Conservation (phyloP, 2,113 vertebrate species). For the Triplophysa siluroides region DNA sequence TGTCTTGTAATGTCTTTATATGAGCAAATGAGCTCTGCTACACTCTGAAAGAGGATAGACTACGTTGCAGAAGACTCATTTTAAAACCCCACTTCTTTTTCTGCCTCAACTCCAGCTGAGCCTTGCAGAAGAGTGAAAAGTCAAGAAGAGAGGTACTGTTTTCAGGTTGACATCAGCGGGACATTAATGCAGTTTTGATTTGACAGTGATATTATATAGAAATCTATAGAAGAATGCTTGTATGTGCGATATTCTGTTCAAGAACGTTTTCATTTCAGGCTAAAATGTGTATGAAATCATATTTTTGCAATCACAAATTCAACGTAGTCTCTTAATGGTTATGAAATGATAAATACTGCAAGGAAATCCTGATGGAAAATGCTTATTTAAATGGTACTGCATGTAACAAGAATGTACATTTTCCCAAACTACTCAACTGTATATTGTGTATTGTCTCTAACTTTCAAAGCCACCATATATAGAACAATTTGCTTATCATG, state of each 20-base stretch:
- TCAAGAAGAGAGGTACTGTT: slow-evolving; percentile 7
- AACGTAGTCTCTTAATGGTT: no score
- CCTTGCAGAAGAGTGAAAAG: neutral
- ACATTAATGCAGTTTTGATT: neutral
- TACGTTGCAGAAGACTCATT: neutral
- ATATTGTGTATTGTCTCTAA: neutral
- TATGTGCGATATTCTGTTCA: no score
- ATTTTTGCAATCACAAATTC: no score
- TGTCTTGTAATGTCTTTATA: neutral
- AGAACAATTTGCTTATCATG: slow-evolving; percentile 15
- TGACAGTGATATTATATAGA: neutral
- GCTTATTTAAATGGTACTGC: no score
- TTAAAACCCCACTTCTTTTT: neutral
- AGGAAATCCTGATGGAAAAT: no score
- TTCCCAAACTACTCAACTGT: neutral
- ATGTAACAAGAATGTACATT: no score
- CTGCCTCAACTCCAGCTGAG: neutral
- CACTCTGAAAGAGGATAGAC: slow-evolving; percentile 4
- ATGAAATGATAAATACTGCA: no score
- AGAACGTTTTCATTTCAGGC: no score
- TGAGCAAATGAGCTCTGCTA: neutral
- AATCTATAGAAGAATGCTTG: no score
- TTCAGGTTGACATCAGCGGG: neutral
- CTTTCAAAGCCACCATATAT: neutral
- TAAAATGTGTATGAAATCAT: no score